phyloP scores from a whole-genome alignment of 2,797 vertebrate species.

The Heterohyrax brucei region DNA sequence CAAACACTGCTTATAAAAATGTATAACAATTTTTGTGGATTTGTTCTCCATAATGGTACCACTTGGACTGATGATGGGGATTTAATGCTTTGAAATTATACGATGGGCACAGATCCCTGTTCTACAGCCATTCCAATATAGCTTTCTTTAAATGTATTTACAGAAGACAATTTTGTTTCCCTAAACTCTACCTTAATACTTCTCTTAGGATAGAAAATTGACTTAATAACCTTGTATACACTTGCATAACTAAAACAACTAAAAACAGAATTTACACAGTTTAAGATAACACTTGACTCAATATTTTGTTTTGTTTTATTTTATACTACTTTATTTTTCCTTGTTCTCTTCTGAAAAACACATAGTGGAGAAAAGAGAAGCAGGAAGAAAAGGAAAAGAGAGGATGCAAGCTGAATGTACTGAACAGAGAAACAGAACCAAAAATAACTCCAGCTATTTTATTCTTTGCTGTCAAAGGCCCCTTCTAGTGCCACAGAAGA shows the following conservation, averaged over 20 bases:
- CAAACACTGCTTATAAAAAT: slow-evolving; percentile 61
- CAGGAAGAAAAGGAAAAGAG: neutral
- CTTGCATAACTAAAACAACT: neutral
- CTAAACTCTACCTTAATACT: slow-evolving; percentile 11
- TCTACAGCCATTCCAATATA: neutral
- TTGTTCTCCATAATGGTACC: slow-evolving; percentile 37
- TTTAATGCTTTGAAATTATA: slow-evolving; percentile 34
- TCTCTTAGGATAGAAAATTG: slow-evolving; percentile 16
- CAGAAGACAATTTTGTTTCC: slow-evolving; percentile 21
- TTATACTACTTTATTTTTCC: slow-evolving; percentile 43
- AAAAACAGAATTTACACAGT: slow-evolving; percentile 30
- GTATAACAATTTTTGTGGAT: neutral
- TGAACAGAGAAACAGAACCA: slow-evolving; percentile 20
- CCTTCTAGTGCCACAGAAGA: slow-evolving; percentile 29
- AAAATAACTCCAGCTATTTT: slow-evolving; percentile 65
- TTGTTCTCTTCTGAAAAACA: slow-evolving; percentile 37
- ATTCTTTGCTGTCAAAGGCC: slow-evolving; percentile 14
- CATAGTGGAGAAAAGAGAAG: neutral
- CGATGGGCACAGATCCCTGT: neutral
- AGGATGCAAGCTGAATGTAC: neutral
- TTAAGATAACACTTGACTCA: slow-evolving; percentile 6
- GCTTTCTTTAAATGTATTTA: neutral
- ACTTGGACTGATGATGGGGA: slow-evolving; percentile 19
- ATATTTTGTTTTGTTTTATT: slow-evolving; percentile 15
- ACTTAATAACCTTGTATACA: neutral